A percentile compares a stretch with the other conserved stretches of the same genome.
These are phyloP conservation scores for Pemphigus obesinymphae DNA, from an alignment of 1,140 invertebrate species.

Conservation along the genomic window DNA sequence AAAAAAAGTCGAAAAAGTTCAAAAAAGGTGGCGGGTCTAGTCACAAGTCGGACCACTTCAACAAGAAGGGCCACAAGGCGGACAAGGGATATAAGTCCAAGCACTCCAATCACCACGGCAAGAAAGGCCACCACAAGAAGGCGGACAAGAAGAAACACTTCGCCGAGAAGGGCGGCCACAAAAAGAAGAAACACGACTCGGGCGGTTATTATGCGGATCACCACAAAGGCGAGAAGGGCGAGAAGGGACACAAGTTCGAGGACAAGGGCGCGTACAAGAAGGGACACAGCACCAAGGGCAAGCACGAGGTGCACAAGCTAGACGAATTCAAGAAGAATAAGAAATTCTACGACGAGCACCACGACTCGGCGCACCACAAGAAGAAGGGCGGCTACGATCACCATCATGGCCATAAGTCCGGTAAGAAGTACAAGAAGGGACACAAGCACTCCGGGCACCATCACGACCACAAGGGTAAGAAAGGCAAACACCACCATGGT, in stretches of 20 bases:
- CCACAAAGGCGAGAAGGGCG: constrained; percentile 59
- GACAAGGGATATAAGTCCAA: constrained; percentile 57
- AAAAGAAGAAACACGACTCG: constrained; percentile 62
- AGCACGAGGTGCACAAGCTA: constrained; percentile 64
- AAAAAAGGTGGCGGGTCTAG: constrained; percentile 44
- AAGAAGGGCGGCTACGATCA: constrained; percentile 60
- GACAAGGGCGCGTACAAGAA: constrained; percentile 61
- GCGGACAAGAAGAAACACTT: constrained; percentile 62
- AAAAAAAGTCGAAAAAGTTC: constrained; percentile 40
- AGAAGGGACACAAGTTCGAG: constrained; percentile 63
- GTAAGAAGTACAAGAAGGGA: constrained; percentile 69
- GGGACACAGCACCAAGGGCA: constrained; percentile 61
- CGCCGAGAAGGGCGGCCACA: constrained; percentile 59
- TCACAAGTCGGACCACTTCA: constrained; percentile 57
- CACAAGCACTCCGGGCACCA: constrained; percentile 64
- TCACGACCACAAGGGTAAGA: constrained; percentile 59
- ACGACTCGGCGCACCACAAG: constrained; percentile 60
- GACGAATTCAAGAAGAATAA: constrained; percentile 70
- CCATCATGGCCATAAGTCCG: constrained; percentile 61
- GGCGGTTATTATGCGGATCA: constrained; percentile 50
- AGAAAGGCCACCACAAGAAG: constrained; percentile 64
- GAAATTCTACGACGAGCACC: constrained; percentile 63
- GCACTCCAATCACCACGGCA: constrained; percentile 61
- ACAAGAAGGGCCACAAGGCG: constrained; percentile 58
- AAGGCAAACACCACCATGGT: constrained; percentile 60